Evolutionary conservation across 2,888 invertebrate species (phyloP), one percentile per base, ranked within the genome.

Genomic region (Tanytarsus gracilentus): DNA sequence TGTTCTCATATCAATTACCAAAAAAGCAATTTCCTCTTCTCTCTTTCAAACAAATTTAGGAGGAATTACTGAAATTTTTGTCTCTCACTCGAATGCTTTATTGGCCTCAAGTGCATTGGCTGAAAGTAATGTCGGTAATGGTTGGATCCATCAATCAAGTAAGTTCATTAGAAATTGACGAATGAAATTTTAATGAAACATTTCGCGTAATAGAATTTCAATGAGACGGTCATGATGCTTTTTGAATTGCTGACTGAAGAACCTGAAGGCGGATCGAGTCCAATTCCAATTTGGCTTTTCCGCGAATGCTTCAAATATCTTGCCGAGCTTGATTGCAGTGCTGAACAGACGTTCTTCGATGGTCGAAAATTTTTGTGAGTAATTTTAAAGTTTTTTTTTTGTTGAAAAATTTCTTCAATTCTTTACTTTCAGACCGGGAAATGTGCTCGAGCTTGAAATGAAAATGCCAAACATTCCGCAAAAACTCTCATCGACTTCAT

Each of bases 241-340:
- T 92, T 91, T 70, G 88, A 91, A 69, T 78, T 88, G 0, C 74
- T 90, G 56, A 88, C 89, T 0, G 83, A 85, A 63, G 90, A 91
- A 67, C 86, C 89, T 0, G 90, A 90, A 62, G 91, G 91, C 1
- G 89, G 88, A 0, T 83, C 86, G 0, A 83, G 88, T 0, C 82
- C 85, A 66, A 83, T 92, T 40, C 80, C 85, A 0, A 71, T 82
- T 3, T 73, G 78, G 25, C 76, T 80, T 27, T 87, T 88, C 66
- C 71, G 81, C 52, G 74, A 74, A 33, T 77, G 84, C 70, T 83
- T 83, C 71, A 68, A 66, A 18, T 81, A 77, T 64, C 67, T 84
- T 39, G 83, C 83, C 0, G 64, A 66, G 1, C 74, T 83, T 21
- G 81, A 84, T 64, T 67, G 67, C 44, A 65, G 64, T 4, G 59